A percentile compares a stretch with the other conserved stretches of the same genome.
These are phyloP conservation scores for Napeogenes sylphis DNA, from an alignment of 2,888 invertebrate genomes.

Conservation along the genomic window DNA sequence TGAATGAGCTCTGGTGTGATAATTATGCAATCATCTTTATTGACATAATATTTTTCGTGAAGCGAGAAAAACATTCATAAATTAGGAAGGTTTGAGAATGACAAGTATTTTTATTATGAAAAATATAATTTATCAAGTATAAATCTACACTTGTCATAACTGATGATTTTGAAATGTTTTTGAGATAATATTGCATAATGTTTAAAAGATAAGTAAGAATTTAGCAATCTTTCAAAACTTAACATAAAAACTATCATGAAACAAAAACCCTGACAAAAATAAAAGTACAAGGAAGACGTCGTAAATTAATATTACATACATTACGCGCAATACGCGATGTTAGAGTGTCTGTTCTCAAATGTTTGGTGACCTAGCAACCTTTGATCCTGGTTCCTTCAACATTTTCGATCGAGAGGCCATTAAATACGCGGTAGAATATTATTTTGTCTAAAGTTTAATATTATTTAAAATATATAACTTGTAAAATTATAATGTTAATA, in stretches of 20 bases:
- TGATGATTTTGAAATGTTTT: no score
- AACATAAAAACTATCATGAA: background rate
- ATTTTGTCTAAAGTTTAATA: background rate
- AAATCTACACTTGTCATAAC: no score
- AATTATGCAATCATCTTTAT: conserved; percentile 2
- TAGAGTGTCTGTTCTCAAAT: conserved; percentile 52
- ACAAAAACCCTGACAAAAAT: conserved; percentile 1
- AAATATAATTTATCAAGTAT: background rate
- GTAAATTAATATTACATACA: conserved; percentile 45
- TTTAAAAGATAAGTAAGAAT: no score
- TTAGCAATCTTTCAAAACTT: no score
- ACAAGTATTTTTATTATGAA: background rate
- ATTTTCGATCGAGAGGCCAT: conserved; percentile 36
- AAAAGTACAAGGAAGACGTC: conserved; percentile 26
- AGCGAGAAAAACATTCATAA: background rate
- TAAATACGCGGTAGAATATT: conserved; percentile 27
- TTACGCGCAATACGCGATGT: conserved; percentile 51
- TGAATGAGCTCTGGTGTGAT: conserved; percentile 27
- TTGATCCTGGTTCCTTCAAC: conserved; percentile 51
- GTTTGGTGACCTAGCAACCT: conserved; percentile 61
- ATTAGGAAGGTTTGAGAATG: background rate
- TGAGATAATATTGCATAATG: no score
- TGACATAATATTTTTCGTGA: background rate
- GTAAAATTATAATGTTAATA: no score
- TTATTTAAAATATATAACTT: background rate